Base-by-base conservation (phyloP, 2,113 vertebrate species). In the Thalassarche chlororhynchos region DNA sequence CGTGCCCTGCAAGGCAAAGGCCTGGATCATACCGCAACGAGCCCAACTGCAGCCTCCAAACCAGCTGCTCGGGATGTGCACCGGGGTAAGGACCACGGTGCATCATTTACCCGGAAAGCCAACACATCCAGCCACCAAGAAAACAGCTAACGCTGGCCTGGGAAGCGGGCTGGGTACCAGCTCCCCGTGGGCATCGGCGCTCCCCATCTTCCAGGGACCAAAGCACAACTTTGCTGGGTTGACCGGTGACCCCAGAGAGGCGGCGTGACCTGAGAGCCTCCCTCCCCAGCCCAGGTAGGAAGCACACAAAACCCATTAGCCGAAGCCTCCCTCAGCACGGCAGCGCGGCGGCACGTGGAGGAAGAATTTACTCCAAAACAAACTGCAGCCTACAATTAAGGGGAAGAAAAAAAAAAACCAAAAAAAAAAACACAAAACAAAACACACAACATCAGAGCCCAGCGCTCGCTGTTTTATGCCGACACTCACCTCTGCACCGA, bases 21-120 rank as follows among this genome's bases (percentile, higher is more conserved):
- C 65, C 74, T 8, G 42, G 28, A 54, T 47, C n/a, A 5, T 31
- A 49, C 34, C 2, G 26, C 2, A 0, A 81, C 23, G 5, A 84
- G 23, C 46, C 47, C 51, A 66, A 25, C 31, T 6, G 17, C 2
- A 28, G 44, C 75, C 29, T 52, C 64, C 47, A 17, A 54, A 90
- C 34, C 9, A 40, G 40, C 64, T 9, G 20, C 23, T 23, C 2
- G 19, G 49, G 55, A 72, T 8, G 24, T 2, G 58, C 70, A 38
- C 5, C 0, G 3, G 42, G 52, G 13, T 16, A n/a, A 76, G 77
- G 77, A 79, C 44, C 57, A 21, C 0, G 0, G 72, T 2, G 21
- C 36, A 49, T 34, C 66, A 2, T n/a, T 25, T 17, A 57, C n/a
- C 62, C 68, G 24, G 3, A 28, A 69, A 42, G n/a, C 25, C 83